Evolutionary conservation across 2,888 invertebrate genomes (phyloP), one percentile per base, ranked within the genome.

Genomic region (Synergus umbraculus): DNA sequence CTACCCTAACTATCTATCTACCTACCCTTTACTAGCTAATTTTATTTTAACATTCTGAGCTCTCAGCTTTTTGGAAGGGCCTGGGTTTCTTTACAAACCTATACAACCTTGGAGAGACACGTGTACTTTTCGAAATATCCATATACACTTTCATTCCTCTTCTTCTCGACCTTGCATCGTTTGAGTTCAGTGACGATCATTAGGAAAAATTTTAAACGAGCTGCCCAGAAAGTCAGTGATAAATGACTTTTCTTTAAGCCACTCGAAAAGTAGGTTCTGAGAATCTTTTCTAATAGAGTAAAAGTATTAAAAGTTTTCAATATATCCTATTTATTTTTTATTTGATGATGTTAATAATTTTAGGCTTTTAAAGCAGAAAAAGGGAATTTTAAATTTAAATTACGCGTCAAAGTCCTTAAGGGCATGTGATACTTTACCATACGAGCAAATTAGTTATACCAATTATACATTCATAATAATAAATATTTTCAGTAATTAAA

Each of bases 91-190:
- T 49, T 29, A 49, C 37, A 13, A 9, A n/a, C 54, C n/a, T 54
- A 4, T 10, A 2, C 73, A 29, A 54, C 73, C 73, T 37, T 73
- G 73, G 15, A 37, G 37, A 37, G 15, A 49, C 73, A 73, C 49
- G 73, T 54, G 73, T 54, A 73, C 15, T 73, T 73, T 54, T 73
- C n/a, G 73, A 73, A 73, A 73, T 54, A 73, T 37, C 73, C 18
- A 66, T 43, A 66, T 66, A 18, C 54, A 73, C 49, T n/a, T 37
- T 54, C 54, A 73, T 54, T 22, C 54, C n/a, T 73, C 54, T 73
- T 58, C 43, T 76, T 64, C 64, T 46, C 49, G 82, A 80, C 81
- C 82, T 82, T 81, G 82, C 66, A 76, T 66, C 78, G 80, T 73
- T 78, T 77, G 49, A 81, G 76, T 67, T 78, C 76, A 64, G 54